Conservation (phyloP, 2,888 invertebrate genomes). For the Laothoe populi region DNA sequence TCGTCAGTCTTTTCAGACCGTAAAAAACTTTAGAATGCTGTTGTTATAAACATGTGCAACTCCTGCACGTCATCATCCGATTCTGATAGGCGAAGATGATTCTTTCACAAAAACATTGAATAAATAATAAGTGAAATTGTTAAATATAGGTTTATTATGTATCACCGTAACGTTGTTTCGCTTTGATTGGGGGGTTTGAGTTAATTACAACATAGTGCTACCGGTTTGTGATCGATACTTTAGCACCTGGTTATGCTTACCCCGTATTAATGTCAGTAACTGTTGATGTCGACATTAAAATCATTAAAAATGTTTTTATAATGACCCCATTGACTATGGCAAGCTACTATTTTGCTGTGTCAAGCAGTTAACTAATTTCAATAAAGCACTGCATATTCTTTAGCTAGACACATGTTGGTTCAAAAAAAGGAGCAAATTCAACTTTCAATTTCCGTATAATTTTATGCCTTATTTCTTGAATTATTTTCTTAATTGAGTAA, state of each 20-base stretch:
- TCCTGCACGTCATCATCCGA: slow-evolving; percentile 6
- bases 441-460: too few relatives aligned
- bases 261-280: background rate
- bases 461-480: too few relatives aligned
- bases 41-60: background rate
- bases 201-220: slow-evolving; percentile 1
- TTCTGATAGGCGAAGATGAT: slow-evolving; percentile 20
- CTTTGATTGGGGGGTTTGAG: background rate
- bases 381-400: too few relatives aligned
- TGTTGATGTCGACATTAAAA: too few relatives aligned
- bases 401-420: too few relatives aligned
- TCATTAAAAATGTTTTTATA: too few relatives aligned
- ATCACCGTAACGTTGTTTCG: slow-evolving; percentile 19
- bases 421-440: too few relatives aligned
- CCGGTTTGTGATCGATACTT: background rate
- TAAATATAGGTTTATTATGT: slow-evolving; percentile 26
- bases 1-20: background rate
- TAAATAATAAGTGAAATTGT: slow-evolving; percentile 28
- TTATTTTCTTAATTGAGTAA: too few relatives aligned
- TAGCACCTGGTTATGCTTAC: background rate
- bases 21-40: background rate
- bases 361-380: too few relatives aligned
- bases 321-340: too few relatives aligned
- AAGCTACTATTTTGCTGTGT: too few relatives aligned
- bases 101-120: slow-evolving; percentile 18